These are phyloP conservation scores for Pecten maximus DNA, from an alignment of 2,888 invertebrate species.

Conservation along the genomic window DNA sequence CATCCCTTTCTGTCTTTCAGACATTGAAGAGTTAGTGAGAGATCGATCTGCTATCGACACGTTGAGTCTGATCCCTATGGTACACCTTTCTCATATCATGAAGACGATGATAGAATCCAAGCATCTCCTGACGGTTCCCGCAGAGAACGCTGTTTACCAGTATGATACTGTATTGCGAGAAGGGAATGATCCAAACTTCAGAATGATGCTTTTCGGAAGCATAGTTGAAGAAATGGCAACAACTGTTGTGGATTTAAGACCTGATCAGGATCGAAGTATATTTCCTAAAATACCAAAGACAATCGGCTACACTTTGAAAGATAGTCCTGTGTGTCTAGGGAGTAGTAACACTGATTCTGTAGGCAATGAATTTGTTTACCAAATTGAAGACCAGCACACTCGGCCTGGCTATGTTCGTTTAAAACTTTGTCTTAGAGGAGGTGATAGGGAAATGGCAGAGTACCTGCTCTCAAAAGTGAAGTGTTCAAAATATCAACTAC, in stretches of 20 bases:
- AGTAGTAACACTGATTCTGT: not conserved
- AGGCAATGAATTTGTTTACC: not conserved
- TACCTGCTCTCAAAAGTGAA: not conserved
- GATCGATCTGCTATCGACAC: not conserved
- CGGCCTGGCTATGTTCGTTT: not conserved
- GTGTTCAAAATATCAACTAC: not conserved
- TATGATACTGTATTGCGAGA: not conserved
- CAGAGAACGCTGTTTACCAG: not conserved
- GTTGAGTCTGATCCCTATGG: not conserved
- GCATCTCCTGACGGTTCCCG: not conserved
- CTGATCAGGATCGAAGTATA: not conserved
- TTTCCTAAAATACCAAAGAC: not conserved
- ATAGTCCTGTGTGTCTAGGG: not conserved
- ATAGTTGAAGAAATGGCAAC: not conserved
- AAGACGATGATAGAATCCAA: not conserved
- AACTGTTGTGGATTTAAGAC: not conserved
- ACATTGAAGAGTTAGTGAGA: not conserved
- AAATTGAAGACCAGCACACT: not conserved
- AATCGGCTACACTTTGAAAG: not conserved
- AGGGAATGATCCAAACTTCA: not conserved
- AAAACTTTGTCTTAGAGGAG: not conserved
- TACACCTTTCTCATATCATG: not conserved
- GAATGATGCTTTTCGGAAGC: not conserved
- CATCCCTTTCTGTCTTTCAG: conserved; percentile 8
- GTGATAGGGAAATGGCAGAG: not conserved